A percentile compares a stretch with the other conserved stretches of the same genome.
phyloP scores from a whole-genome alignment of 1,140 invertebrate genomes.

The Pseudomyrmex flavicornis region DNA sequence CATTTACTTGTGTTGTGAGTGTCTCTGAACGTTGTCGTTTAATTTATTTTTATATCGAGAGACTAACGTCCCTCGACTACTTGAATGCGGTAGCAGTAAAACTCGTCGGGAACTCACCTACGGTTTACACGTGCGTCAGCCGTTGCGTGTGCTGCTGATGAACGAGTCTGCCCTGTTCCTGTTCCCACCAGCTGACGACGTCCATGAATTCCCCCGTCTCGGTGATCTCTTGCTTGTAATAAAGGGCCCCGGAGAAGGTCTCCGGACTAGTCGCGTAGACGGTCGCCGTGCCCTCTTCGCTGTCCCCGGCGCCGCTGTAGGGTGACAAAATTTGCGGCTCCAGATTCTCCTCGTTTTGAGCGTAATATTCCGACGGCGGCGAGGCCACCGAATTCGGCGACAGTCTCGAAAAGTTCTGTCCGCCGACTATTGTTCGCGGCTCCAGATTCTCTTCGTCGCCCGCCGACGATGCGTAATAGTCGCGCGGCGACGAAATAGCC shows the following conservation, averaged over 20 bases:
- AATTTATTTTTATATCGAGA: not conserved
- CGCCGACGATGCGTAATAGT: slow-evolving; percentile 76
- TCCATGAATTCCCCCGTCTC: slow-evolving; percentile 89
- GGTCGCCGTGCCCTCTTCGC: slow-evolving; percentile 76
- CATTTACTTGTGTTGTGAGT: not conserved
- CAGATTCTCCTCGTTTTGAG: slow-evolving; percentile 83
- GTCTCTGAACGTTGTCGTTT: not conserved
- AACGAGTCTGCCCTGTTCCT: slow-evolving; percentile 84
- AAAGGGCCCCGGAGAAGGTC: slow-evolving; percentile 82
- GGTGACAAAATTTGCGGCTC: slow-evolving; percentile 81
- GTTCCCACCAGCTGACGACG: slow-evolving; percentile 89
- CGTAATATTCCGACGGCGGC: slow-evolving; percentile 85
- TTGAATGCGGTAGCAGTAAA: slow-evolving; percentile 2
- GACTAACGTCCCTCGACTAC: not conserved
- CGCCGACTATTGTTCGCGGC: slow-evolving; percentile 64
- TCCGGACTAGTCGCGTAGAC: slow-evolving; percentile 81
- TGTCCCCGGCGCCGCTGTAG: slow-evolving; percentile 79
- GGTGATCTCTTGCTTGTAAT: slow-evolving; percentile 87
- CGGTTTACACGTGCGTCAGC: slow-evolving; percentile 81
- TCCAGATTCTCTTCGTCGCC: slow-evolving; percentile 84
- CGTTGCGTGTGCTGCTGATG: slow-evolving; percentile 81
- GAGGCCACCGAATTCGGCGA: slow-evolving; percentile 81
- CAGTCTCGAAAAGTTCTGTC: slow-evolving; percentile 74
- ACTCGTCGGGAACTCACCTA: slow-evolving; percentile 64
- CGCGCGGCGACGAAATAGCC: slow-evolving; percentile 69